Evolutionary conservation across 2,888 invertebrate genomes (phyloP).

Genomic region (Desoria tigrina): DNA sequence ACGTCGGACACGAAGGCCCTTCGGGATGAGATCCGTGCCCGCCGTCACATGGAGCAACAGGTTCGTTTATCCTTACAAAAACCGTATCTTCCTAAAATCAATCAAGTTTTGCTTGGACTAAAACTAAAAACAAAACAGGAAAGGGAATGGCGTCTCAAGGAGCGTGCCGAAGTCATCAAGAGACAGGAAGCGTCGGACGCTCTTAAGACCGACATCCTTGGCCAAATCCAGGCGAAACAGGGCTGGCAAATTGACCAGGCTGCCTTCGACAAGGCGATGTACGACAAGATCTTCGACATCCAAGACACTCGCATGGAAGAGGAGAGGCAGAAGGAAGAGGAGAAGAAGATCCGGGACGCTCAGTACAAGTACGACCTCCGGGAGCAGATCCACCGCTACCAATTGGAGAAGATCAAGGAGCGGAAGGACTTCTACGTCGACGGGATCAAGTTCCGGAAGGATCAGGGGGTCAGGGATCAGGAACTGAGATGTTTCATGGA

Average conservation of each 20-base stretch:
- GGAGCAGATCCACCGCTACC: slow-evolving; percentile 50
- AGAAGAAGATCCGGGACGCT: slow-evolving; percentile 39
- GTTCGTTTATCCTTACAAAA: too few species aligned
- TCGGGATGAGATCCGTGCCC: slow-evolving; percentile 49
- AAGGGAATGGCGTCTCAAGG: slow-evolving; percentile 50
- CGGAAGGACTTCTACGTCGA: slow-evolving; percentile 50
- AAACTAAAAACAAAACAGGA: too few species aligned
- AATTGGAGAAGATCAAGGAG: slow-evolving; percentile 47
- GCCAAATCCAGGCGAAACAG: slow-evolving; percentile 46
- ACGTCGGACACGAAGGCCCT: slow-evolving; percentile 42
- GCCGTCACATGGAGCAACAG: slow-evolving; percentile 43
- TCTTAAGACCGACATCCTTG: slow-evolving; percentile 41
- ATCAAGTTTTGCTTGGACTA: too few species aligned
- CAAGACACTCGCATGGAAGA: slow-evolving; percentile 44
- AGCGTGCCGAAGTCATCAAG: slow-evolving; percentile 35
- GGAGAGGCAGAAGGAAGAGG: slow-evolving; percentile 39
- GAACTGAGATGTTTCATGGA: slow-evolving; percentile 50
- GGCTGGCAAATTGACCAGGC: slow-evolving; percentile 46
- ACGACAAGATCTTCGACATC: slow-evolving; percentile 46
- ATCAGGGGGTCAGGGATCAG: slow-evolving; percentile 36
- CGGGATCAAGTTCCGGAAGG: slow-evolving; percentile 42
- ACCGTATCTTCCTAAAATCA: too few species aligned
- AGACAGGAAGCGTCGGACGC: slow-evolving; percentile 32
- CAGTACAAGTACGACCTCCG: slow-evolving; percentile 48
- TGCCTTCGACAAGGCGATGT: slow-evolving; percentile 47